Base-by-base conservation (phyloP, 2,888 invertebrate genomes). In the Dryadula phaetusa region DNA sequence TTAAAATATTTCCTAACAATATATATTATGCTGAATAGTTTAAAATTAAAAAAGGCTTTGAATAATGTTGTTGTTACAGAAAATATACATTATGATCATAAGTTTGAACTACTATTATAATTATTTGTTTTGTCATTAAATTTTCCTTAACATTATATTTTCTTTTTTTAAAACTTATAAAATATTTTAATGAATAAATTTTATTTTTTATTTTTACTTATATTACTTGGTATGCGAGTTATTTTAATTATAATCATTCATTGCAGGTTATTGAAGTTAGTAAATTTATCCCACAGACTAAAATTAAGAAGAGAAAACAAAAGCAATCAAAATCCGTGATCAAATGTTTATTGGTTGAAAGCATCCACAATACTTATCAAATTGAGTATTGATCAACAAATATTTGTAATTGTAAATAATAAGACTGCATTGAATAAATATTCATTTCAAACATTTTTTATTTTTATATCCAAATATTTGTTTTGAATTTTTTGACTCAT, bases 221-320 rank as follows among this genome's bases (percentile, higher is more conserved):
- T n/a, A n/a, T n/a, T n/a, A n/a, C n/a, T n/a, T n/a, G n/a, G n/a
- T n/a, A n/a, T n/a, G n/a, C n/a, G n/a, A n/a, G 10, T 37, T 8
- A 8, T 7, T n/a, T 37, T 20, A 58, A 52, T n/a, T 34, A 16
- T 18, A n/a, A 1, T 54, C 67, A 75, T 74, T 70, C 62, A 64
- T 90, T 90, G 71, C 90, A 93, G 93, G 71, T 86, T 93, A 76
- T 77, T 90, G 53, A 87, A 91, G 77, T 82, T 93, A 64, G 87
- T 93, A 0, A 90, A 90, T 74, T 77, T 91, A 20, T 90, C 91
- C 22, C 92, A 92, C 75, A 91, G 86, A 78, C 75, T 90, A 56
- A 92, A 91, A 76, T 72, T 84, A 64, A 83, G 84, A 76, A 82
- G 87, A 79, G 84, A 84, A 71, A 82, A 84, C 66, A 81, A 78